phyloP scores from a whole-genome alignment of 2,797 vertebrate species.

The Sebastes iracundus region DNA sequence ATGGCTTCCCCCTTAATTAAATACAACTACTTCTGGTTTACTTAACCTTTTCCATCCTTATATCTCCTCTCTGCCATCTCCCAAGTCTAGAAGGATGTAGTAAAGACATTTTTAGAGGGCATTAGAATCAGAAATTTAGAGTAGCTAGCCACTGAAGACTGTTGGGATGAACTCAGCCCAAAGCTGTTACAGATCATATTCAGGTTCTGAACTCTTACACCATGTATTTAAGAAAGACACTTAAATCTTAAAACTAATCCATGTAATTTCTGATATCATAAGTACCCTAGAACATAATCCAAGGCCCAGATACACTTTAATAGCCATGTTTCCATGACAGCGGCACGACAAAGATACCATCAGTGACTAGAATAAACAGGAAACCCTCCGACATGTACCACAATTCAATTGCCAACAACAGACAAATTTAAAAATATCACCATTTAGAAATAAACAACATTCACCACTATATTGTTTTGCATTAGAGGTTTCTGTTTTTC shows the following conservation, averaged over 20 bases:
- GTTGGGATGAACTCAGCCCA: not conserved
- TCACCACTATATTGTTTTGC: not conserved
- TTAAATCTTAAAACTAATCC: not conserved
- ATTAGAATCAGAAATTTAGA: constrained; percentile 16
- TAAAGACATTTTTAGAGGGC: not conserved
- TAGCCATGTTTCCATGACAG: not conserved
- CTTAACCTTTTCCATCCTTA: not conserved
- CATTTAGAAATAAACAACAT: not conserved
- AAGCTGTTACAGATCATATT: constrained; percentile 15
- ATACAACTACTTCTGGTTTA: not conserved
- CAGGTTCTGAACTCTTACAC: not conserved
- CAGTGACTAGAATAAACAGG: not conserved
- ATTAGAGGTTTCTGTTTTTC: not conserved
- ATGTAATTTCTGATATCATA: not conserved
- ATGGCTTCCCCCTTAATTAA: not conserved
- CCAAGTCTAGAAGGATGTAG: not conserved
- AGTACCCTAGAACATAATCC: not conserved
- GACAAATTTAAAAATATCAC: not conserved
- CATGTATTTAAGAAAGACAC: not conserved
- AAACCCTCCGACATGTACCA: not conserved
- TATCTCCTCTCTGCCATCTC: not conserved
- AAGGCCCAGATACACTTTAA: constrained; percentile 1
- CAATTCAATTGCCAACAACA: not conserved
- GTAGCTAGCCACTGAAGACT: not conserved
- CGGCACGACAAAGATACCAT: not conserved